Base-by-base conservation (phyloP, 2,113 vertebrate genomes). In the Sarotherodon lohbergeri region DNA sequence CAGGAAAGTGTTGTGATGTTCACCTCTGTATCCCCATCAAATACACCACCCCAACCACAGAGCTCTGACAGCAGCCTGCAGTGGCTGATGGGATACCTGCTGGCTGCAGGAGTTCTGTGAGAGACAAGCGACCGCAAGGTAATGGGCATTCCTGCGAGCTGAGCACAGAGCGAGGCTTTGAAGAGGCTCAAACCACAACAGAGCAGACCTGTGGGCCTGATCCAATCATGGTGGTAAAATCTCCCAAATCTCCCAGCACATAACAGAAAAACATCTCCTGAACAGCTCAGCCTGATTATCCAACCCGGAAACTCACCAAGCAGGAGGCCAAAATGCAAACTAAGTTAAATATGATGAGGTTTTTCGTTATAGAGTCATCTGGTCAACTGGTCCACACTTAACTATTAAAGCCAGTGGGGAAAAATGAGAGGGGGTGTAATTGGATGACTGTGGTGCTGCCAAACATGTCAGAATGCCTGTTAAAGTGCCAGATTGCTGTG, bases 61-160 rank as follows among this genome's bases (percentile, higher is more conserved):
- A 52, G 73, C 73, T 78, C 46, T 34, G 85, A 52, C 79, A 46
- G 36, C 55, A 14, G 84, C 14, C 92, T 10, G 86, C 86, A 76
- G 89, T 52, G 73, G 27, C 46, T 78, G 27, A 78, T 50, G 43
- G 43, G 71, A 76, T 78, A 78, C 46, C 27, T 52, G 73, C 73
- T 78, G 82, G 88, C 84, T 19, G 66, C 46, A 86, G 86, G 85
- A 76, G 88, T 41, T 46, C 82, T 1, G 59, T 56, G 61, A 66
- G 59, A 55, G 68, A 80, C 83, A 27, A 46, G 63, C 27, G 9
- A 84, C 92, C 89, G 5, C 87, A 88, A 87, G 91, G 86, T 93
- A 91, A 95, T 87, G 79, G 66, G 56, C 90, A 94, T 93, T 94
- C 94, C 90, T 91, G 29, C 2, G 80, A 83, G 84, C 81, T 94